These are phyloP conservation scores for Cepaea hortensis DNA, from an alignment of 2,888 invertebrate genomes.

Conservation along the genomic window DNA sequence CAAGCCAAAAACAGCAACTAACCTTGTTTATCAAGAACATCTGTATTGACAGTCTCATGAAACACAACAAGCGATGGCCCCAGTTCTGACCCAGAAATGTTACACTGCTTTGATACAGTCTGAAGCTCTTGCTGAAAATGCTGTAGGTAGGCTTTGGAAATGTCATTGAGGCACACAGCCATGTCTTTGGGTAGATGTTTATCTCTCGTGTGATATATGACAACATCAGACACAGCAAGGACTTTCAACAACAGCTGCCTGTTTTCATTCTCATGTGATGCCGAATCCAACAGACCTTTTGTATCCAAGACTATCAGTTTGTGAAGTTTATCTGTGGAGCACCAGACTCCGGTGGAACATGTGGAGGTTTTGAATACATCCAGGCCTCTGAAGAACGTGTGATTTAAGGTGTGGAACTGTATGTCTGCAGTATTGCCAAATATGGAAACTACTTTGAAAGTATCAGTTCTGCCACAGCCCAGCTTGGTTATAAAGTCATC, in stretches of 20 bases:
- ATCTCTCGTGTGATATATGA: conserved; percentile 86
- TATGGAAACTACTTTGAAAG: conserved; percentile 87
- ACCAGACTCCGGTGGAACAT: conserved; percentile 88
- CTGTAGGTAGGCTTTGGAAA: conserved; percentile 83
- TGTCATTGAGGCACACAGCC: conserved; percentile 84
- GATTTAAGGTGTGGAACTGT: conserved; percentile 87
- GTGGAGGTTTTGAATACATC: conserved; percentile 83
- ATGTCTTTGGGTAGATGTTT: conserved; percentile 86
- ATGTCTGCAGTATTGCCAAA: conserved; percentile 91
- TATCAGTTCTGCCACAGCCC: conserved; percentile 68
- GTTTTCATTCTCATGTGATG: conserved; percentile 81
- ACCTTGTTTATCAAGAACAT: conserved; percentile 61
- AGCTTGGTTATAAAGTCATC: conserved; percentile 73
- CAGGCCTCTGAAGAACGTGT: conserved; percentile 83
- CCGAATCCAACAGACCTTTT: conserved; percentile 84
- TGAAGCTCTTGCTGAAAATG: conserved; percentile 81
- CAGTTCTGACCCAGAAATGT: conserved; percentile 78
- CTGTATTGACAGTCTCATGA: conserved; percentile 87
- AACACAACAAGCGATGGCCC: conserved; percentile 87
- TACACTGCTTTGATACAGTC: conserved; percentile 77
- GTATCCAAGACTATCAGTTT: conserved; percentile 86
- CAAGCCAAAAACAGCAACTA: background rate
- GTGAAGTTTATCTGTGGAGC: conserved; percentile 82
- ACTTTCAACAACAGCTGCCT: conserved; percentile 86
- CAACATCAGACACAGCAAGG: conserved; percentile 88